Evolutionary conservation across 2,113 vertebrate species (phyloP).

Genomic region (Zingel zingel): DNA sequence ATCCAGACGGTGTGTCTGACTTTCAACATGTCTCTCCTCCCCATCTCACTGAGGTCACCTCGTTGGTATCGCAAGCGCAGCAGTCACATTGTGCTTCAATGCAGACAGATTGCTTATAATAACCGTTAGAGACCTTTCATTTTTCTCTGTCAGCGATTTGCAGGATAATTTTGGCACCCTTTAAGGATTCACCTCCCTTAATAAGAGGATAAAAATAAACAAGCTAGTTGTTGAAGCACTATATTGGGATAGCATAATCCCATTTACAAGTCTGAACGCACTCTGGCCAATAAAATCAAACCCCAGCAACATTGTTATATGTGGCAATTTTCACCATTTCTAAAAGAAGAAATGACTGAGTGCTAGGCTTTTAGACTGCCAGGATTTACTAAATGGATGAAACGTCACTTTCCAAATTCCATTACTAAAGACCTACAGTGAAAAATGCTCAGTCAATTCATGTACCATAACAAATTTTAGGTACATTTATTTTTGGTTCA

Average conservation of each 20-base stretch:
- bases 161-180: constrained; percentile 88
- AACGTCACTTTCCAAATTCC: constrained; percentile 81
- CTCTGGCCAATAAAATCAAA: constrained; percentile 81
- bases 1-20: constrained; percentile 80
- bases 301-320: constrained; percentile 76
- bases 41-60: constrained; percentile 83
- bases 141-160: constrained; percentile 87
- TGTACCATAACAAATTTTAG: constrained; percentile 75
- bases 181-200: constrained; percentile 84
- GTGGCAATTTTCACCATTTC: constrained; percentile 85
- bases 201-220: constrained; percentile 89
- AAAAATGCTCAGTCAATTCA: constrained; percentile 78
- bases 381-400: constrained; percentile 83
- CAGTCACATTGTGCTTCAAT: constrained; percentile 85
- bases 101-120: constrained; percentile 89
- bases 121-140: constrained; percentile 87
- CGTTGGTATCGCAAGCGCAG: constrained; percentile 85
- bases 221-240: constrained; percentile 83
- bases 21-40: constrained; percentile 76
- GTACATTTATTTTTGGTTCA: constrained; percentile 65
- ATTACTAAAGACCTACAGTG: constrained; percentile 79
- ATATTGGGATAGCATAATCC: constrained; percentile 87
- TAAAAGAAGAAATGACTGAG: constrained; percentile 81
- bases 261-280: constrained; percentile 84
- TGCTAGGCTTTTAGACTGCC: constrained; percentile 76